Conservation (phyloP, 2,888 invertebrate genomes). For the Ethmia dodecea region DNA sequence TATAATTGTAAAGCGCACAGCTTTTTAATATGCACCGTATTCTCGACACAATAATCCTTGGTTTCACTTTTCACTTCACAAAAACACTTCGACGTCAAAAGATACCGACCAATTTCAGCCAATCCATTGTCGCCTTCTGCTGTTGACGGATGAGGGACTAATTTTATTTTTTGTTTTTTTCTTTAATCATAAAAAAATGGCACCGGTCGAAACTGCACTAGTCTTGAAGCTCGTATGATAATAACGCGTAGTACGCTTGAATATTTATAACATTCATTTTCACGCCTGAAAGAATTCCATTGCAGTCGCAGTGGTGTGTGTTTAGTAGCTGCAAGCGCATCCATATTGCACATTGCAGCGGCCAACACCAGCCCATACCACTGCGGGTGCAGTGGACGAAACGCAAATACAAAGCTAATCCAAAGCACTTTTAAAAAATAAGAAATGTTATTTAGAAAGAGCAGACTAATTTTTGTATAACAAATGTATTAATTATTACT, state of each 20-base stretch:
- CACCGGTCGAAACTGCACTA: conserved; percentile 54
- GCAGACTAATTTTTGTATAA: no score
- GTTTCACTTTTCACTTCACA: conserved; percentile 23
- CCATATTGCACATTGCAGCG: conserved; percentile 23
- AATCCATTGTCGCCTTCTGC: conserved; percentile 64
- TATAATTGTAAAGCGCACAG: no score
- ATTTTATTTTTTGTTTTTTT: conserved; percentile 25
- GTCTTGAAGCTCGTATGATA: conserved; percentile 69
- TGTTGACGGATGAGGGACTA: conserved; percentile 30
- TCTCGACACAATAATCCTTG: conserved; percentile 33
- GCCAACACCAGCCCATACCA: conserved; percentile 3
- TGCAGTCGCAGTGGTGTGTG: conserved; percentile 26
- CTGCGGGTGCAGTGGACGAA: no score
- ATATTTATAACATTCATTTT: conserved; percentile 78
- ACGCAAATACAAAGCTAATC: no score
- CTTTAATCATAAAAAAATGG: conserved; percentile 26
- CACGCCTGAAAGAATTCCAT: conserved; percentile 64
- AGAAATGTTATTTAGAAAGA: no score
- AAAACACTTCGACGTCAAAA: conserved; percentile 32
- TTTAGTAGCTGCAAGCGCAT: conserved; percentile 16
- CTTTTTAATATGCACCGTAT: no score
- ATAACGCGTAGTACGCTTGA: conserved; percentile 54
- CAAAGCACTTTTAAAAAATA: no score
- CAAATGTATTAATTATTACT: no score
- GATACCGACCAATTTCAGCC: conserved; percentile 76